These are phyloP conservation scores for Echinometra lucunter DNA, from an alignment of 53 echinoderm and acorn worm genomes.

Conservation along the genomic window DNA sequence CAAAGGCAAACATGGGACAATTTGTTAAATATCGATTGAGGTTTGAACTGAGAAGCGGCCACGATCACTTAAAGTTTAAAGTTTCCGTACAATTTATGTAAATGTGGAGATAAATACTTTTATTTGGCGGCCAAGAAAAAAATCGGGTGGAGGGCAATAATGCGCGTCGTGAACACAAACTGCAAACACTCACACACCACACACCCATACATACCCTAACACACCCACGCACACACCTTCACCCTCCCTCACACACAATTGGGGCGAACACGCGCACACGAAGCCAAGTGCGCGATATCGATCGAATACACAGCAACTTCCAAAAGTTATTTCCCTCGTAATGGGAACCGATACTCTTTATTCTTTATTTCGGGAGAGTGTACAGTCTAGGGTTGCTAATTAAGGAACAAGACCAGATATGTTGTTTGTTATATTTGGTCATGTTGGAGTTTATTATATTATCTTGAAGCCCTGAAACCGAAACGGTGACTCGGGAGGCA, in stretches of 20 bases:
- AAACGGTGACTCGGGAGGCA: neutral
- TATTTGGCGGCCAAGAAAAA: neutral
- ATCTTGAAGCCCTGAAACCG: neutral
- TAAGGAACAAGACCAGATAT: neutral
- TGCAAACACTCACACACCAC: neutral
- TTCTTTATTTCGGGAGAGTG: neutral
- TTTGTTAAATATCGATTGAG: conserved; percentile 12
- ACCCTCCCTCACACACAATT: neutral
- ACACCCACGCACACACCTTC: too few species aligned
- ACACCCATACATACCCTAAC: too few species aligned
- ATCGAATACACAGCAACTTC: neutral
- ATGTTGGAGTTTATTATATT: too few species aligned
- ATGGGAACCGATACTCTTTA: neutral
- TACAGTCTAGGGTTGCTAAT: conserved; percentile 11
- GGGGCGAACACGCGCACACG: neutral
- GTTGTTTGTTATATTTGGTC: neutral
- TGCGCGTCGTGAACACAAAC: neutral
- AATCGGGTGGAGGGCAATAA: neutral
- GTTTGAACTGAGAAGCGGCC: conserved; percentile 4
- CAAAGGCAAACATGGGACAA: neutral
- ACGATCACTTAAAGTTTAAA: conserved; percentile 40
- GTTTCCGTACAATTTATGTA: conserved; percentile 12
- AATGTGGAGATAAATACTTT: conserved; percentile 26
- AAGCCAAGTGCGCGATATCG: neutral
- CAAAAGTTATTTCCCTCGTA: neutral